Evolutionary conservation across 2,113 vertebrate species (phyloP), one percentile per base, ranked within the genome.

Genomic region (Plotosus lineatus): DNA sequence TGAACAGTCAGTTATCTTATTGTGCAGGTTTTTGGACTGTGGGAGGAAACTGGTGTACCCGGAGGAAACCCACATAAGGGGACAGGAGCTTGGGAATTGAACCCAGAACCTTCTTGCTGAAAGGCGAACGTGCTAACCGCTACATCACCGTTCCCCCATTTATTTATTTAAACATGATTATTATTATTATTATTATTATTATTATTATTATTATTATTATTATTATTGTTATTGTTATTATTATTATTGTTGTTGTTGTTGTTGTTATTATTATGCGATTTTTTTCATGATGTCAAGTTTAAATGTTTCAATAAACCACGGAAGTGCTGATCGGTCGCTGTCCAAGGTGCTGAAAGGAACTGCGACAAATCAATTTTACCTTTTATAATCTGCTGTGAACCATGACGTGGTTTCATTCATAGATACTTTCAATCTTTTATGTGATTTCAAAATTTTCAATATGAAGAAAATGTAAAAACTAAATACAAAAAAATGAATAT

Each of bases 291-390:
- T 44, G 2, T 68, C 5, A 68, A 26, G 2, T 26, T 69, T 14
- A 26, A 44, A 44, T 15, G 40, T 14, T 15, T 46, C 28, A 0
- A 28, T 71, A 42, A 14, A 8, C 3, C 4, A 19, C 28, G 14
- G 28, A 33, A 73, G 36, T 33, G 8, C 69, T 28, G 17, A 2
- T 9, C 68, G 3, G 79, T 38, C n/a, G 85, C 87, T 87, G 75
- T 86, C 86, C 87, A 63, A 66, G 80, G 88, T 88, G 3, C 85
- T 88, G 87, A 85, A 87, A 50, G 61, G 9, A 26, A 36, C 23
- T 23, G 0, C 63, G 19, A 6, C 46, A 9, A n/a, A 46, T 48
- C 6, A 19, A 2, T 17, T 28, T 51, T 17, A 73, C 28, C 4
- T 46, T 38, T 28, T 23, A 8, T 50, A 44, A 46, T 75, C 14